Base-by-base conservation (phyloP, 1,140 invertebrate species). In the Phocides pigmalion region DNA sequence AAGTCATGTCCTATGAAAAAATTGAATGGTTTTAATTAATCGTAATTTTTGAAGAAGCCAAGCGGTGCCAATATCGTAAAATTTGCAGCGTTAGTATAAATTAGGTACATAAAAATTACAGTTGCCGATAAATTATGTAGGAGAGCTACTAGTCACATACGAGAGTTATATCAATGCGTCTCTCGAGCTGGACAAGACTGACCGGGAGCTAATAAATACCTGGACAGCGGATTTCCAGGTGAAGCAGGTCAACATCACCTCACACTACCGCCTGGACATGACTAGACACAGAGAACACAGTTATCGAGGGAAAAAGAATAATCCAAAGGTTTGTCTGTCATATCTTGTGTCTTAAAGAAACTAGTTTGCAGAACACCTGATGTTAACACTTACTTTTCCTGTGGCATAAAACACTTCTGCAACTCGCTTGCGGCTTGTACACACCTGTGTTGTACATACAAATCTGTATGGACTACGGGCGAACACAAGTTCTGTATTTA, bases 211-310 rank as follows among this genome's bases (percentile, higher is more conserved):
- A 0, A 50, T 81, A 19, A 68, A 42, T 35, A 69, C 28, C 22
- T 84, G 81, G 80, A 53, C 63, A 4, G 47, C 69, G 0, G 74
- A 74, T n/a, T 75, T 69, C 37, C 76, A 80, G 58, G 41, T 84
- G 11, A 70, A 78, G 42, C 58, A 76, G 12, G 70, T 87, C 4
- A 74, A 84, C 14, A 46, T 83, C 17, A 74, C 74, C 0, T 58
- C 81, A 0, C 69, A 73, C 12, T 82, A 74, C 47, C 46, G 82
- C 4, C 42, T 87, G 6, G 74, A 82, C 20, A 83, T 83, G 78
- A 69, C 64, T 9, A 64, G 71, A 20, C 82, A 87, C 6, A 71
- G 66, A 35, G 80, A 84, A 35, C 76, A 77, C 22, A 78, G 41
- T 62, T 84, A 80, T 32, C 62, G 56, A 20, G 49, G 35, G 16